Evolutionary conservation across 2,113 vertebrate genomes (phyloP).

Genomic region (Myotis davidii): DNA sequence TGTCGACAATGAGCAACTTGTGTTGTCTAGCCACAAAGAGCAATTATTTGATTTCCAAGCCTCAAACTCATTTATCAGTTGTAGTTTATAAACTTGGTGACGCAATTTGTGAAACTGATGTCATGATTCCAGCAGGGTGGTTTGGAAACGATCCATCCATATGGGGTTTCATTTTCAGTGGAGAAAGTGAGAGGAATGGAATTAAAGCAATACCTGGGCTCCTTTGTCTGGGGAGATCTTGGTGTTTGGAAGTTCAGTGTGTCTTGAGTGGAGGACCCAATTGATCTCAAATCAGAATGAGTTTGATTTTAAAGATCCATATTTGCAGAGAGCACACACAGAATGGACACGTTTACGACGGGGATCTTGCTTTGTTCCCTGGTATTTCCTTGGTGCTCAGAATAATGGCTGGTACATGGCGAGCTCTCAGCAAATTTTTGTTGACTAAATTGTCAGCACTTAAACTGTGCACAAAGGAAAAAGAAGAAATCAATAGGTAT

Average conservation of each 20-base stretch:
- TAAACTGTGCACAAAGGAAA: neutral
- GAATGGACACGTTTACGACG: neutral
- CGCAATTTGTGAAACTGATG: neutral
- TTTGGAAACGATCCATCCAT: neutral
- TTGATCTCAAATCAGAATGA: neutral
- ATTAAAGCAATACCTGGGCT: neutral
- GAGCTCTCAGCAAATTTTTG: neutral
- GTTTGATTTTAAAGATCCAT: neutral
- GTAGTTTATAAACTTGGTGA: constrained; percentile 41
- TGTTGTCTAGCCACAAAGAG: constrained; percentile 41
- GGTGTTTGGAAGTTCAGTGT: neutral
- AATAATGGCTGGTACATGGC: neutral
- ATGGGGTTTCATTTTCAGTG: neutral
- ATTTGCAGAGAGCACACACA: neutral
- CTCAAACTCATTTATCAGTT: constrained; percentile 54
- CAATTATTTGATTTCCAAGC: constrained; percentile 48
- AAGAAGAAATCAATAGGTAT: constrained; percentile 31
- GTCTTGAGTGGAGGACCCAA: neutral
- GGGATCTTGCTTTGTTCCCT: neutral
- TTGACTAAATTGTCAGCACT: neutral
- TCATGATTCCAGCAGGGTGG: neutral
- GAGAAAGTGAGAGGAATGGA: neutral
- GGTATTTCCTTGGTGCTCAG: neutral
- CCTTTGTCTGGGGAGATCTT: neutral
- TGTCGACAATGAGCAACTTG: constrained; percentile 54